Evolutionary conservation across 2,888 invertebrate species (phyloP).

Genomic region (Lissocephala sabroskyi): DNA sequence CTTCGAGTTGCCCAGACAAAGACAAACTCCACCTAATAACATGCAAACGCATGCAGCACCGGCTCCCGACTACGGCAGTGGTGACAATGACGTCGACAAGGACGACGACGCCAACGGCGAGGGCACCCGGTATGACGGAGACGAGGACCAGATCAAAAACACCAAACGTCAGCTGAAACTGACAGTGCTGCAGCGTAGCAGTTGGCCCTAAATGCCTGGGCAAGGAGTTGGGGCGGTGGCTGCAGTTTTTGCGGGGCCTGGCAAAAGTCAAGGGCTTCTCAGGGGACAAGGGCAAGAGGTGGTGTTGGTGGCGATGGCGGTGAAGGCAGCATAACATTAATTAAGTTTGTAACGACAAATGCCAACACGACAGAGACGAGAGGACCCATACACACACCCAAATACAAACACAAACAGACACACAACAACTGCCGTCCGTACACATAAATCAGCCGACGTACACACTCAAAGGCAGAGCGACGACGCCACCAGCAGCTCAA

Average conservation of each 20-base stretch:
- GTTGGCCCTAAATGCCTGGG: conserved; percentile 2
- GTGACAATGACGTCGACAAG: conserved; percentile 24
- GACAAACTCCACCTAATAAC: conserved; percentile 13
- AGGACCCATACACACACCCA: conserved; percentile 28
- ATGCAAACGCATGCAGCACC: conserved; percentile 26
- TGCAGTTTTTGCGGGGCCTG: conserved; percentile 27
- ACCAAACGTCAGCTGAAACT: conserved; percentile 65
- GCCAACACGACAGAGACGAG: conserved; percentile 39
- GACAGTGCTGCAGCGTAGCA: conserved; percentile 38
- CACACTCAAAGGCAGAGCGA: conserved; percentile 40
- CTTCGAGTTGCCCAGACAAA: too few species aligned
- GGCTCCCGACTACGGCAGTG: conserved; percentile 23
- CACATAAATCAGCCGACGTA: conserved; percentile 43
- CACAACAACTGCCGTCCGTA: conserved; percentile 14
- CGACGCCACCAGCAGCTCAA: conserved; percentile 25
- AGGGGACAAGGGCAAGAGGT: conserved; percentile 38
- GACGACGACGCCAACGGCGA: conserved; percentile 27
- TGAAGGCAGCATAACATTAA: conserved; percentile 55
- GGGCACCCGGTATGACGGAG: background rate
- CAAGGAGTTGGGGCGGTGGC: conserved; percentile 19
- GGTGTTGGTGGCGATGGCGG: conserved; percentile 20
- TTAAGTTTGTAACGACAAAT: conserved; percentile 55
- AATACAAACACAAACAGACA: conserved; percentile 9
- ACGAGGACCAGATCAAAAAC: conserved; percentile 26
- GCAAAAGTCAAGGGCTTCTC: conserved; percentile 58